Conservation (phyloP, 1,140 invertebrate species). For the Panagrolaimus sp. region DNA sequence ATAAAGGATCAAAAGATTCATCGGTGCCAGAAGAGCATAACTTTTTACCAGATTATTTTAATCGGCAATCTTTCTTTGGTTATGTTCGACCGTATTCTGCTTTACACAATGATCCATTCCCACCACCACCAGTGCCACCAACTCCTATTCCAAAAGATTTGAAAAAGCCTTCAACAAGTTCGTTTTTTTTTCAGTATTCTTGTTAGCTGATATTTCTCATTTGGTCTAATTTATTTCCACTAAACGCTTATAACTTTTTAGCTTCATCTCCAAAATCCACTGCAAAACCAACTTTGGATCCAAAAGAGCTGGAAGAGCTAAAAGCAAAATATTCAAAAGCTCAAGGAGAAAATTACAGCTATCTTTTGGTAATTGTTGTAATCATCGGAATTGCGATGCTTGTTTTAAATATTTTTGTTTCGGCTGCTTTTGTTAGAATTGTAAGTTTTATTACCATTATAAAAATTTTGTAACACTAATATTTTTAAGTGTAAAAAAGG, state of each 20-base stretch:
- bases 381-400: slow-evolving; percentile 7
- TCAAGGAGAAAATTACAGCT: background rate
- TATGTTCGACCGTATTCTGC: slow-evolving; percentile 49
- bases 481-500: slow-evolving; percentile 37
- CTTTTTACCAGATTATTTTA: slow-evolving; percentile 67
- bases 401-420: slow-evolving; percentile 1
- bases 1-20: slow-evolving; percentile 70
- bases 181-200: too few species aligned
- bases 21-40: slow-evolving; percentile 62
- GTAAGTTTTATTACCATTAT: slow-evolving; percentile 10
- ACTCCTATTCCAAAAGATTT: slow-evolving; percentile 39
- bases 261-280: background rate
- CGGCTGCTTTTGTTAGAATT: slow-evolving; percentile 30
- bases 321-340: background rate
- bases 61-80: slow-evolving; percentile 51
- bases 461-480: background rate
- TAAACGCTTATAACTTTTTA: background rate
- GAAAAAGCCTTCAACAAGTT: slow-evolving; percentile 28
- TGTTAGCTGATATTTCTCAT: background rate
- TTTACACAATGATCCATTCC: slow-evolving; percentile 55
- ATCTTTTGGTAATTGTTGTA: background rate
- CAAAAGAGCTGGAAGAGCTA: background rate
- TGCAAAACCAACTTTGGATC: background rate
- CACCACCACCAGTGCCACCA: slow-evolving; percentile 56
- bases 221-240: background rate